Evolutionary conservation across 2,797 vertebrate genomes (phyloP).

Genomic region (Enteromius afrohamiltoni): DNA sequence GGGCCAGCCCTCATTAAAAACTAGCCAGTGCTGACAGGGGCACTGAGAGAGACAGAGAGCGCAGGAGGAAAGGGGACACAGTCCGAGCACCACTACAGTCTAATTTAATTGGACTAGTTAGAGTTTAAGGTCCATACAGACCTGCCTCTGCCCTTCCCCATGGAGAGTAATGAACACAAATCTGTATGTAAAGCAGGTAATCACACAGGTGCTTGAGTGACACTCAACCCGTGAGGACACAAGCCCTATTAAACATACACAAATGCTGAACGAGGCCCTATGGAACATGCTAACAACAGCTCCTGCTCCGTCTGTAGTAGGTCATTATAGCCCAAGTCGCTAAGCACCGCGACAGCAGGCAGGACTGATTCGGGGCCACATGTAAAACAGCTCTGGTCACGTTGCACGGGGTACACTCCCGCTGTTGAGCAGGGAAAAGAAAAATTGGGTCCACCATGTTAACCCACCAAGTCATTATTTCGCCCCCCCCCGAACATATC

Average conservation of each 20-base stretch:
- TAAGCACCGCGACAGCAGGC: conserved; percentile 49
- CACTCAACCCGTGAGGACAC: conserved; percentile 41
- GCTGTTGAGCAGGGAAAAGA: conserved; percentile 25
- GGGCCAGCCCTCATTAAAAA: conserved; percentile 44
- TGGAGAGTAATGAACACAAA: conserved; percentile 30
- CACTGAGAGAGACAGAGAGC: conserved; percentile 9
- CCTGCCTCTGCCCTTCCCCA: conserved; percentile 26
- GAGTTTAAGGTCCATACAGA: conserved; percentile 40
- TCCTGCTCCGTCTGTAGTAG: neutral
- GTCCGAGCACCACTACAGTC: conserved; percentile 43
- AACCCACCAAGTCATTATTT: conserved; percentile 60
- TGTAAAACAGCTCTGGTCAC: conserved; percentile 38
- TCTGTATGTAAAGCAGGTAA: conserved; percentile 48
- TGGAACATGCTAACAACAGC: conserved; percentile 34
- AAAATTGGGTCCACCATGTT: conserved; percentile 35
- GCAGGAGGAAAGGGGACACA: conserved; percentile 45
- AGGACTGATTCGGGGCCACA: conserved; percentile 50
- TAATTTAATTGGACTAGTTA: conserved; percentile 47
- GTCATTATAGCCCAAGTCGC: conserved; percentile 42
- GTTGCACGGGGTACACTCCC: conserved; percentile 11
- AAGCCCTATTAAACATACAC: conserved; percentile 47
- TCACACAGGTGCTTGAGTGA: conserved; percentile 43
- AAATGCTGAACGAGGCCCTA: conserved; percentile 34
- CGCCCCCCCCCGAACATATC: conserved; percentile 49
- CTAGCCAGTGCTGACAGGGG: conserved; percentile 43